Evolutionary conservation across 1,140 invertebrate genomes (phyloP).

Genomic region (Pseudomyrmex gracilis): DNA sequence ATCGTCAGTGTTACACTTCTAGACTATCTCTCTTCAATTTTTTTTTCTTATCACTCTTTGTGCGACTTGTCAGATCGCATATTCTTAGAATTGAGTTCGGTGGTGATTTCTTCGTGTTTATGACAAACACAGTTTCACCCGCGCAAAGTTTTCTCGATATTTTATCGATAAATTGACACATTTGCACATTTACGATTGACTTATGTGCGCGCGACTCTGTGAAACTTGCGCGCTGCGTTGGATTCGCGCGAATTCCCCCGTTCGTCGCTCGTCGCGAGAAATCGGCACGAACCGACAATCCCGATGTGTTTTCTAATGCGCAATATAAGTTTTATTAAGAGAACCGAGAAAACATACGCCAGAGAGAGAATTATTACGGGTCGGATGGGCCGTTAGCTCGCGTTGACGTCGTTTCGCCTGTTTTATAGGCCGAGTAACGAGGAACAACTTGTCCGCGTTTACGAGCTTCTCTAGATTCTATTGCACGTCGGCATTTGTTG

Average conservation of each 20-base stretch:
- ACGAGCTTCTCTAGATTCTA: constrained; percentile 52
- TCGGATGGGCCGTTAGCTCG: constrained; percentile 38
- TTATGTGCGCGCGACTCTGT: too few relatives aligned
- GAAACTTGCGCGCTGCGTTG: too few relatives aligned
- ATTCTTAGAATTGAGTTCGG: background rate
- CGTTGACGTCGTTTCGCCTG: constrained; percentile 36
- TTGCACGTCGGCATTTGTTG: constrained; percentile 43
- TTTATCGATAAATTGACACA: background rate
- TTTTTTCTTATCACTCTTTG: constrained; percentile 1
- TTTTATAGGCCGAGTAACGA: constrained; percentile 52
- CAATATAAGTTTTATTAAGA: constrained; percentile 44
- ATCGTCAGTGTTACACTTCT: too few relatives aligned
- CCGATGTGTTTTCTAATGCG: background rate
- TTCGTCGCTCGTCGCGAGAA: too few relatives aligned
- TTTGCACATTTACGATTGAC: too few relatives aligned
- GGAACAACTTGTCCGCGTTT: constrained; percentile 53
- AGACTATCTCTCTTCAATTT: too few relatives aligned
- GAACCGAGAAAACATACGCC: constrained; percentile 18
- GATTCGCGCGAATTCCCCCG: too few relatives aligned
- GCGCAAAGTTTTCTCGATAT: background rate
- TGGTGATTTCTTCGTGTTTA: too few relatives aligned
- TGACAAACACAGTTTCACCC: background rate
- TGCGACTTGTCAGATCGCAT: background rate
- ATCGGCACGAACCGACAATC: background rate
- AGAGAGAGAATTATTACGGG: constrained; percentile 38